Percentiles rank a stretch among this genome's conserved stretches.
Evolutionary conservation across 2,113 vertebrate genomes (phyloP).

Genomic region (Paraplagusia blochii): DNA sequence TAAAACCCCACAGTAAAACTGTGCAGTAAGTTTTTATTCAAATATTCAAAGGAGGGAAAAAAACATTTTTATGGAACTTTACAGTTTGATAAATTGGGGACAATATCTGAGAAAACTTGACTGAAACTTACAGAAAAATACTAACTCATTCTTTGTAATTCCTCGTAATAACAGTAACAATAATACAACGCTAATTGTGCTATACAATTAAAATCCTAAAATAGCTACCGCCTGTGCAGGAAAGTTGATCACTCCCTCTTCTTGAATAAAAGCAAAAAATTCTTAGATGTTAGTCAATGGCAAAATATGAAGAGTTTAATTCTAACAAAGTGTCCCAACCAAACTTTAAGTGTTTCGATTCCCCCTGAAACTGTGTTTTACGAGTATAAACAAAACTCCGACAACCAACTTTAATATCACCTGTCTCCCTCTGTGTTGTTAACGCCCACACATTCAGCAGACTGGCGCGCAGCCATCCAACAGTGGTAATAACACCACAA

Average conservation of each 20-base stretch:
- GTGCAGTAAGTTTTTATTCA: too few species aligned
- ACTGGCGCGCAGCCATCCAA: background rate
- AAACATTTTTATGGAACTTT: too few species aligned
- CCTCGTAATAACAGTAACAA: too few species aligned
- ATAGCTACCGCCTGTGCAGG: background rate
- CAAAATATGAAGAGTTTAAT: slow-evolving; percentile 11
- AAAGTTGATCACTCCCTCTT: slow-evolving; percentile 1
- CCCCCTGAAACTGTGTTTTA: slow-evolving; percentile 13
- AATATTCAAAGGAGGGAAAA: too few species aligned
- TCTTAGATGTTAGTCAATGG: background rate
- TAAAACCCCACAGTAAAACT: too few species aligned
- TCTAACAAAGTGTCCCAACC: slow-evolving; percentile 18
- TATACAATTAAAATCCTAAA: too few species aligned
- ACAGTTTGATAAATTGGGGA: too few species aligned
- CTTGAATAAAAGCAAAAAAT: slow-evolving; percentile 1
- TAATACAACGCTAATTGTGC: too few species aligned
- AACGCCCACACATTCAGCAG: slow-evolving; percentile 16
- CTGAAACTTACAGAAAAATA: too few species aligned
- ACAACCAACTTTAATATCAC: slow-evolving; percentile 17
- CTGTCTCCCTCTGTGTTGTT: background rate
- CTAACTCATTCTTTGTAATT: too few species aligned
- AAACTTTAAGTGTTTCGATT: slow-evolving; percentile 3
- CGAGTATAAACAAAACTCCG: slow-evolving; percentile 26
- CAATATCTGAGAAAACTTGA: too few species aligned
- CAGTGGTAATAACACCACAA: background rate